Evolutionary conservation across 2,113 vertebrate genomes (phyloP).

Genomic region (Carettochelys insculpta): DNA sequence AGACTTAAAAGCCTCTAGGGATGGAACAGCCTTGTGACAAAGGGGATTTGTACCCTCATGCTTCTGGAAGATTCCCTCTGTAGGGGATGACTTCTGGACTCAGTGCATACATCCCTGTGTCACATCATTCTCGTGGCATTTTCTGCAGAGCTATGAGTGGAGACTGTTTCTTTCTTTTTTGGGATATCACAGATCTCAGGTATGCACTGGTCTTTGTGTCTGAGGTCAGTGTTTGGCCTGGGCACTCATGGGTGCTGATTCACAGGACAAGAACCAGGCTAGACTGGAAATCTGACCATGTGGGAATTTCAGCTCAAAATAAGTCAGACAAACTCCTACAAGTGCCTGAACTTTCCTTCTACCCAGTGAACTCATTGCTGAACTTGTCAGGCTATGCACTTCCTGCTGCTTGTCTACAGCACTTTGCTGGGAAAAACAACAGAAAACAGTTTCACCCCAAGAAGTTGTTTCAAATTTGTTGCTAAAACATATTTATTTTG

Average conservation of each 20-base stretch:
- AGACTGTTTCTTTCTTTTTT: neutral
- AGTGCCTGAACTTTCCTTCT: accelerated
- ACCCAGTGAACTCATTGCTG: accelerated
- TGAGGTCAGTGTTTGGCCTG: accelerated
- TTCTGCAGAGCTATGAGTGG: neutral
- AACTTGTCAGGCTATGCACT: neutral
- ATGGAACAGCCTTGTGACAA: neutral
- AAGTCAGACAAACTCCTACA: accelerated
- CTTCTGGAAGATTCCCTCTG: neutral
- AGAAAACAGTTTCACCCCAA: neutral
- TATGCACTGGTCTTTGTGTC: neutral
- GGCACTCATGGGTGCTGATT: accelerated
- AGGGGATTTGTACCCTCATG: neutral
- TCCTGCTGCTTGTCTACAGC: accelerated
- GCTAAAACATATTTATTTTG: slow-evolving; percentile 47
- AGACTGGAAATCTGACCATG: accelerated
- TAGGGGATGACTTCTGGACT: neutral
- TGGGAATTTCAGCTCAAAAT: neutral
- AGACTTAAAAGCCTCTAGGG: too few species aligned
- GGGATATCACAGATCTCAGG: neutral
- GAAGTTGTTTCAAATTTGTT: slow-evolving; percentile 62
- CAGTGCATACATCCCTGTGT: neutral
- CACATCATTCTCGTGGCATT: neutral
- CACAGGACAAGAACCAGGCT: accelerated
- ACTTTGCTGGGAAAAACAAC: neutral